These are phyloP conservation scores for Eriosoma lanigerum DNA, from an alignment of 1,140 invertebrate genomes.

Conservation along the genomic window DNA sequence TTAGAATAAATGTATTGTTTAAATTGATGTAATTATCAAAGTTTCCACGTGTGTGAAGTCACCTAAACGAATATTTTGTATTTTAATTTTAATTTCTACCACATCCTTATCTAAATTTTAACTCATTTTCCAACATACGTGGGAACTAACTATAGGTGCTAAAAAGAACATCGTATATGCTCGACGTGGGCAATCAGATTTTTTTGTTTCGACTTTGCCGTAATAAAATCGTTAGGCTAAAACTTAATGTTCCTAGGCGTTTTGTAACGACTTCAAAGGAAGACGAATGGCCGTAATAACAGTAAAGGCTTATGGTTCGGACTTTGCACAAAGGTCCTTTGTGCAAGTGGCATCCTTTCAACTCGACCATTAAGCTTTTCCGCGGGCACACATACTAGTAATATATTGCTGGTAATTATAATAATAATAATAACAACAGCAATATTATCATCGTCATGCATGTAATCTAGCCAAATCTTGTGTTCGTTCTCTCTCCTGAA, in stretches of 20 bases:
- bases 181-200: background rate
- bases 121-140: background rate
- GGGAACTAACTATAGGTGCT: background rate
- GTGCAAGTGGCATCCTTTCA: slow-evolving; percentile 52
- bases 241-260: slow-evolving; percentile 50
- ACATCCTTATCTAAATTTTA: background rate
- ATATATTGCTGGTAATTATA: slow-evolving; percentile 51
- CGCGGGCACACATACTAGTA: slow-evolving; percentile 49
- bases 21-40: too few species aligned
- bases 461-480: slow-evolving; percentile 50
- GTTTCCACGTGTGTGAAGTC: background rate
- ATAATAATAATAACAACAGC: slow-evolving; percentile 48
- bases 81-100: background rate
- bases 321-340: slow-evolving; percentile 51
- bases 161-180: background rate
- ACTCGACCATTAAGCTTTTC: slow-evolving; percentile 51
- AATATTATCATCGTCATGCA: slow-evolving; percentile 49
- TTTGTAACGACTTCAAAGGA: slow-evolving; percentile 50
- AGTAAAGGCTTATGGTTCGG: slow-evolving; percentile 44
- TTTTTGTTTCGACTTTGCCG: slow-evolving; percentile 37
- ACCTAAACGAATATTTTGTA: background rate
- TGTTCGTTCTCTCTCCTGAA: slow-evolving; percentile 41
- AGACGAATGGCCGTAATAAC: slow-evolving; percentile 47
- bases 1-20: too few species aligned
- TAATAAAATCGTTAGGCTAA: slow-evolving; percentile 33